These are phyloP conservation scores for Okamejei kenojei DNA, from an alignment of 2,797 vertebrate species.

Conservation along the genomic window DNA sequence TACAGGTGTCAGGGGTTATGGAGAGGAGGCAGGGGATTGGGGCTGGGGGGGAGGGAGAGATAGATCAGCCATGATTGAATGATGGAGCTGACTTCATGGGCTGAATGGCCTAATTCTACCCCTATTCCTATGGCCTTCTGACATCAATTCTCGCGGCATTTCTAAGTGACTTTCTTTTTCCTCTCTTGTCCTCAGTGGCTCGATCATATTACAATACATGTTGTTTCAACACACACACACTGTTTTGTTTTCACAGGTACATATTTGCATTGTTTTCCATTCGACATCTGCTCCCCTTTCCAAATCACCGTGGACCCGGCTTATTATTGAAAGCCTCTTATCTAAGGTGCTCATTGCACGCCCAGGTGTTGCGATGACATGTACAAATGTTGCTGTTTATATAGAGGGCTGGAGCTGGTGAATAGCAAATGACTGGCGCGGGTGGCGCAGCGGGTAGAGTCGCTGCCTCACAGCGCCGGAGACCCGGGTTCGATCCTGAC, in stretches of 20 bases:
- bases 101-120: too few relatives aligned
- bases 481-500: too few relatives aligned
- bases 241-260: neutral
- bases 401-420: neutral
- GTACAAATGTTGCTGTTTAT: neutral
- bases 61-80: too few relatives aligned
- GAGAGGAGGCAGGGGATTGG: too few relatives aligned
- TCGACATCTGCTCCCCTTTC: too few relatives aligned
- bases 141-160: neutral
- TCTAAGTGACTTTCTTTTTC: neutral
- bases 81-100: too few relatives aligned
- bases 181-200: neutral
- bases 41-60: too few relatives aligned
- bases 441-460: too few relatives aligned
- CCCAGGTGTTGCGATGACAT: neutral
- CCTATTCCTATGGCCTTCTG: too few relatives aligned
- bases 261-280: neutral
- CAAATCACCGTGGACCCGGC: neutral
- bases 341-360: neutral
- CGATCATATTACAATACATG: neutral
- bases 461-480: too few relatives aligned
- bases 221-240: neutral
- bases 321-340: neutral
- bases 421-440: neutral
- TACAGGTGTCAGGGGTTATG: too few relatives aligned